These are phyloP conservation scores for Myathropa florea DNA, from an alignment of 2,888 invertebrate genomes.

Conservation along the genomic window DNA sequence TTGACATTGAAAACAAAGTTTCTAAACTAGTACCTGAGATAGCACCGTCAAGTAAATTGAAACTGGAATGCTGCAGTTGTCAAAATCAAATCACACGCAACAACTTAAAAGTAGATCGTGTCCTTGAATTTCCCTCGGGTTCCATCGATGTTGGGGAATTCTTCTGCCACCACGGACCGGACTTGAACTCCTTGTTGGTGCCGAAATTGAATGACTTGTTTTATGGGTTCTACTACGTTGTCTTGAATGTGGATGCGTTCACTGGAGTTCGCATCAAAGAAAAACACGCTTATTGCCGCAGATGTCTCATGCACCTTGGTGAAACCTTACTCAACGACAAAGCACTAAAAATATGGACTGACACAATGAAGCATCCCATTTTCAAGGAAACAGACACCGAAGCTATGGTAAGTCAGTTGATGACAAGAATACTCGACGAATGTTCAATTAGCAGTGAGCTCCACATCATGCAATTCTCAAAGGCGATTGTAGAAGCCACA, in stretches of 20 bases:
- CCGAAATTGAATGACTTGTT: conserved; percentile 74
- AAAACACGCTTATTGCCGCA: conserved; percentile 74
- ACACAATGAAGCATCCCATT: conserved; percentile 71
- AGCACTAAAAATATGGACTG: conserved; percentile 77
- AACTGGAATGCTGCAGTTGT: conserved; percentile 75
- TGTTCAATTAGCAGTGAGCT: conserved; percentile 35
- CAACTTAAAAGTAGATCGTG: conserved; percentile 70
- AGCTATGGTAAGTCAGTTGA: conserved; percentile 72
- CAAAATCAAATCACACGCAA: conserved; percentile 32
- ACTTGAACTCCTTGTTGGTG: conserved; percentile 73
- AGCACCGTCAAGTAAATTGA: conserved; percentile 37
- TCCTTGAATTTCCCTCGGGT: conserved; percentile 77
- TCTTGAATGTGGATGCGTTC: conserved; percentile 72
- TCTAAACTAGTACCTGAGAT: conserved; percentile 69
- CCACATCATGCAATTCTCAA: conserved; percentile 74
- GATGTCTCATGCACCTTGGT: conserved; percentile 76
- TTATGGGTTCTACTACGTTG: conserved; percentile 77
- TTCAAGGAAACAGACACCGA: conserved; percentile 31
- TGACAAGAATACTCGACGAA: conserved; percentile 72
- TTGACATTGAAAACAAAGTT: background rate
- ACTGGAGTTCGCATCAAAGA: conserved; percentile 65
- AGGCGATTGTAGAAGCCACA: conserved; percentile 72
- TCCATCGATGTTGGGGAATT: conserved; percentile 77
- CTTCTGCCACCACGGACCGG: conserved; percentile 76
- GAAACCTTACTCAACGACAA: conserved; percentile 72